A percentile compares a stretch with the other conserved stretches of the same genome.
Evolutionary conservation across 2,113 vertebrate genomes (phyloP).

Genomic region (Lates calcarifer): DNA sequence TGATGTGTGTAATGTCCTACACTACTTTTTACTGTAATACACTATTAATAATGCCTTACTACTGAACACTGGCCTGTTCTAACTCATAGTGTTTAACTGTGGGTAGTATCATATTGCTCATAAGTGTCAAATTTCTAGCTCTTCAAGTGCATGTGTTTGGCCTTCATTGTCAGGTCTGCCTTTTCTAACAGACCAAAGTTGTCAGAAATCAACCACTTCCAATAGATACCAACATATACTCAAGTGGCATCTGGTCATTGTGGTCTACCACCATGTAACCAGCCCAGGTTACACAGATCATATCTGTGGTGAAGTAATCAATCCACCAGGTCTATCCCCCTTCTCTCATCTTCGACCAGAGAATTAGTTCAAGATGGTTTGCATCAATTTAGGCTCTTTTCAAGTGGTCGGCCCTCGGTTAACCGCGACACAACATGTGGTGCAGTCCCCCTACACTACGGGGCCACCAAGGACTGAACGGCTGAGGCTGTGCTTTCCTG

Average conservation of each 20-base stretch:
- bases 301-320: constrained; percentile 56
- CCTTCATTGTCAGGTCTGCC: constrained; percentile 12
- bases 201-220: constrained; percentile 42
- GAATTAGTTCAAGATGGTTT: constrained; percentile 81
- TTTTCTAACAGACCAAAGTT: constrained; percentile 5
- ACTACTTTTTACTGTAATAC: too few relatives aligned
- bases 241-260: constrained; percentile 36
- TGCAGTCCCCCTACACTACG: constrained; percentile 18
- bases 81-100: neutral
- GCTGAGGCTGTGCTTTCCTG: constrained; percentile 47
- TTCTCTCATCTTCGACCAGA: constrained; percentile 62
- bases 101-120: neutral
- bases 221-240: constrained; percentile 26
- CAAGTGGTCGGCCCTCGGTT: constrained; percentile 71
- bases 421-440: constrained; percentile 76
- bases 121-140: constrained; percentile 12
- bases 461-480: constrained; percentile 47
- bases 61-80: neutral
- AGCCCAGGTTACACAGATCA: constrained; percentile 50
- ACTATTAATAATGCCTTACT: neutral
- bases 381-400: constrained; percentile 62
- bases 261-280: constrained; percentile 48
- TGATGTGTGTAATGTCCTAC: too few relatives aligned
- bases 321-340: constrained; percentile 56
- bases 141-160: constrained; percentile 26